A percentile compares a stretch with the other conserved stretches of the same genome.
Conservation (phyloP, 2,888 invertebrate genomes). For the Endomychus coccineus region DNA sequence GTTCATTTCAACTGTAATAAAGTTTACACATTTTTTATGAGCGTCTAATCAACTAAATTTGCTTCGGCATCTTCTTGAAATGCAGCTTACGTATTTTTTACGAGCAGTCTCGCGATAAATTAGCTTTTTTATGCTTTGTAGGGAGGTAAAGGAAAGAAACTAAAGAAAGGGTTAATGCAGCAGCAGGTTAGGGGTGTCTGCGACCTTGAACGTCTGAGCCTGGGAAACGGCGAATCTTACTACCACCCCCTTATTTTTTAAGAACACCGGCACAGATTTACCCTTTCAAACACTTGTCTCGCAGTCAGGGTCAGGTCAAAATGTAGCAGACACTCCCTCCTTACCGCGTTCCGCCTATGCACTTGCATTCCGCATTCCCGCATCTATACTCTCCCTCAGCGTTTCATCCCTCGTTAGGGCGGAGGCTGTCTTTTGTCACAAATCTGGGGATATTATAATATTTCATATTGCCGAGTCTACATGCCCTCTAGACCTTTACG, state of each 20-base stretch:
- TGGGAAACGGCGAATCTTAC: conserved; percentile 29
- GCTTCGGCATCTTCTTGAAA: no score
- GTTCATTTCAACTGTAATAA: no score
- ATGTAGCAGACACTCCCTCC: conserved; percentile 19
- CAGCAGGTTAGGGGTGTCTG: conserved; percentile 26
- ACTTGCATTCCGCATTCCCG: conserved; percentile 31
- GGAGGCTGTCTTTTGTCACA: not conserved
- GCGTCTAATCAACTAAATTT: no score
- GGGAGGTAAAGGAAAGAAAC: conserved; percentile 18
- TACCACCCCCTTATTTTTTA: conserved; percentile 24
- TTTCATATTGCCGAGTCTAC: no score
- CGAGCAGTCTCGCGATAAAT: conserved; percentile 1
- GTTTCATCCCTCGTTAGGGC: not conserved
- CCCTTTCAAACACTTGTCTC: conserved; percentile 34
- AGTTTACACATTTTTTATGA: no score
- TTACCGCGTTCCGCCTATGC: conserved; percentile 18
- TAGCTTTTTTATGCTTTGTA: not conserved
- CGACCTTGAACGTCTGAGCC: conserved; percentile 2
- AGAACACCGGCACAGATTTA: conserved; percentile 2
- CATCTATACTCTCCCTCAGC: not conserved
- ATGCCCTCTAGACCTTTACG: no score
- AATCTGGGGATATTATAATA: not conserved
- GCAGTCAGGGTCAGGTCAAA: conserved; percentile 35
- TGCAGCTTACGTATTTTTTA: no score
- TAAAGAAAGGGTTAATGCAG: conserved; percentile 21